phyloP scores from a whole-genome alignment of 1,140 invertebrate genomes.

The Anoplophora glabripennis region DNA sequence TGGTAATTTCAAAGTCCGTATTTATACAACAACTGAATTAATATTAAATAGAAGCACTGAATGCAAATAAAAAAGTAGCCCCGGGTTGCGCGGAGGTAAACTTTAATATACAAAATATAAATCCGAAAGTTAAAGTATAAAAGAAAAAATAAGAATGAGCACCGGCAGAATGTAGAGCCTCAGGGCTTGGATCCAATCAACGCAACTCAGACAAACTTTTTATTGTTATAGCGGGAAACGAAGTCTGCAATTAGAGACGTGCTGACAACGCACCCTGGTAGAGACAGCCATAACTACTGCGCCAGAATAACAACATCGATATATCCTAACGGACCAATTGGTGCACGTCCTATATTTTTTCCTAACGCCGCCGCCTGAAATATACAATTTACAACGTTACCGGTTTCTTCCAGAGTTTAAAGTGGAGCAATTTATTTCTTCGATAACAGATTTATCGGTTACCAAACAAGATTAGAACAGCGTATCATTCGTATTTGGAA shows the following conservation, averaged over 20 bases:
- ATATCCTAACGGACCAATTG: neutral
- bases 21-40: too few species aligned
- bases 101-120: slow-evolving; percentile 13
- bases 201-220: slow-evolving; percentile 24
- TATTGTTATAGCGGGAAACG: slow-evolving; percentile 28
- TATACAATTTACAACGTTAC: too few species aligned
- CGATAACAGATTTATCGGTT: too few species aligned
- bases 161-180: neutral
- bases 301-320: neutral
- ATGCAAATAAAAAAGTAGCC: slow-evolving; percentile 1
- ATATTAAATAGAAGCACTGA: too few species aligned
- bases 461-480: too few species aligned
- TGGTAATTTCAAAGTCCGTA: too few species aligned
- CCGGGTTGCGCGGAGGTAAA: slow-evolving; percentile 4
- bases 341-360: too few species aligned
- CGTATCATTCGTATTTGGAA: too few species aligned
- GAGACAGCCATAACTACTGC: slow-evolving; percentile 1
- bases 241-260: slow-evolving; percentile 28
- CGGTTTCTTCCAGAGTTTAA: too few species aligned
- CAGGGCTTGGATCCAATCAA: slow-evolving; percentile 11
- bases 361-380: too few species aligned
- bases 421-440: too few species aligned
- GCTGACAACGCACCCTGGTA: slow-evolving; percentile 15
- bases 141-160: neutral
- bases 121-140: slow-evolving; percentile 6